These are phyloP conservation scores for Limenitis camilla DNA, from an alignment of 2,888 invertebrate species.

Conservation along the genomic window DNA sequence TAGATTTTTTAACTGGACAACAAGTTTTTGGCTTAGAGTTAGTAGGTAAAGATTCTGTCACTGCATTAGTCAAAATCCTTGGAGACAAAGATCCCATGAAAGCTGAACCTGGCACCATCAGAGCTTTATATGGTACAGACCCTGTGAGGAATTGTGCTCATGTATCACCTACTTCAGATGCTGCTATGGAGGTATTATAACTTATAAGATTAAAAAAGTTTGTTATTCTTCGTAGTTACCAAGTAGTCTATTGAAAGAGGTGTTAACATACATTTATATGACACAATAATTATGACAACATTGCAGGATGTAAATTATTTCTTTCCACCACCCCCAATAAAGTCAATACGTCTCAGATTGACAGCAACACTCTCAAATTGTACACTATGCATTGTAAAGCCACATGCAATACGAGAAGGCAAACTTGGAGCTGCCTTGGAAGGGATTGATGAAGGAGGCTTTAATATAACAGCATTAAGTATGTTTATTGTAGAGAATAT, in stretches of 20 bases:
- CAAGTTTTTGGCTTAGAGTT: conserved; percentile 82
- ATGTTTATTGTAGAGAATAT: conserved; percentile 85
- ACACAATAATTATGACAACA: too few species aligned
- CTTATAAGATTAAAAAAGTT: too few species aligned
- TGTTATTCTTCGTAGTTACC: too few species aligned
- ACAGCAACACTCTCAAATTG: conserved; percentile 78
- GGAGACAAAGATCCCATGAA: conserved; percentile 77
- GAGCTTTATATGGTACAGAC: conserved; percentile 80
- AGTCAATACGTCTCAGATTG: conserved; percentile 55
- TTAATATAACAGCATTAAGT: conserved; percentile 85
- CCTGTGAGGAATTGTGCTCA: conserved; percentile 81
- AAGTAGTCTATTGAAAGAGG: too few species aligned
- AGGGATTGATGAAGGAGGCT: conserved; percentile 84
- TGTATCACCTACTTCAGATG: conserved; percentile 74
- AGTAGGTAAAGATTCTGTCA: conserved; percentile 80
- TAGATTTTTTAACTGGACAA: conserved; percentile 79
- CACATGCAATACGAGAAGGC: conserved; percentile 88
- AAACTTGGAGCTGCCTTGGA: conserved; percentile 79
- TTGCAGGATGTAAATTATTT: conserved; percentile 77
- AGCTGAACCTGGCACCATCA: conserved; percentile 77
- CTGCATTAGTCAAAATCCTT: conserved; percentile 72
- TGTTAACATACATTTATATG: too few species aligned
- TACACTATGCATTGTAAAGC: conserved; percentile 90
- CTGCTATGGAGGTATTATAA: conserved; percentile 61
- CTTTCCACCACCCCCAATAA: conserved; percentile 65